Conservation (phyloP, 2,888 invertebrate species). For the Pachycephus smyrnensis region DNA sequence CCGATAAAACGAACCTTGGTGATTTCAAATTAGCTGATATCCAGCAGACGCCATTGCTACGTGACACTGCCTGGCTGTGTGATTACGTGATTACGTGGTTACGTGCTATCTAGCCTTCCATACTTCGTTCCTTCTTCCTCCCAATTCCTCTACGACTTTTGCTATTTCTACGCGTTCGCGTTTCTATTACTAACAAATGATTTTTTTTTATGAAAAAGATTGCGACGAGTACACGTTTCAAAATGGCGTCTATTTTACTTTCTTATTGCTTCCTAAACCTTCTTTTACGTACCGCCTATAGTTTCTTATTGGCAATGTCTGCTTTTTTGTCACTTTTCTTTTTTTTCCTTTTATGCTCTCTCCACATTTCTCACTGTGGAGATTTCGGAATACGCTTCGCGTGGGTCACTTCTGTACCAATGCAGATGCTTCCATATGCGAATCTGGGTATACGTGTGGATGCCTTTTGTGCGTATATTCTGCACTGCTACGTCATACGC, state of each 20-base stretch:
- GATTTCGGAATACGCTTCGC: background rate
- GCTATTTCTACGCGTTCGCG: background rate
- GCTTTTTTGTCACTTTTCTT: background rate
- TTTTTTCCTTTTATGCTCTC: background rate
- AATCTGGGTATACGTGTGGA: background rate
- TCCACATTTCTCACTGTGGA: background rate
- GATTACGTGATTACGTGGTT: background rate
- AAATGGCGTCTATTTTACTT: background rate
- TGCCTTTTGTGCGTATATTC: background rate
- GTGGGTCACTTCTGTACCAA: background rate
- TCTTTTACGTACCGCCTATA: background rate
- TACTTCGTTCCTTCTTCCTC: background rate
- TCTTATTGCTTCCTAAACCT: background rate
- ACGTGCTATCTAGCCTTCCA: background rate
- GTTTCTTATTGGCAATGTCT: background rate
- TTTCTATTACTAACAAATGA: background rate
- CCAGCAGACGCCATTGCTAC: background rate
- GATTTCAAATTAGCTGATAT: background rate
- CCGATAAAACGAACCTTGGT: background rate
- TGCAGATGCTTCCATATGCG: background rate
- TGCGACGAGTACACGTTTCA: background rate
- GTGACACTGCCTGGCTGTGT: background rate
- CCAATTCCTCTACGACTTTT: background rate
- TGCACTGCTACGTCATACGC: slow-evolving; percentile 1
- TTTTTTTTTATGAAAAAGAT: background rate